Conservation (phyloP, 2,797 vertebrate genomes). For the Sebastes oblongus region DNA sequence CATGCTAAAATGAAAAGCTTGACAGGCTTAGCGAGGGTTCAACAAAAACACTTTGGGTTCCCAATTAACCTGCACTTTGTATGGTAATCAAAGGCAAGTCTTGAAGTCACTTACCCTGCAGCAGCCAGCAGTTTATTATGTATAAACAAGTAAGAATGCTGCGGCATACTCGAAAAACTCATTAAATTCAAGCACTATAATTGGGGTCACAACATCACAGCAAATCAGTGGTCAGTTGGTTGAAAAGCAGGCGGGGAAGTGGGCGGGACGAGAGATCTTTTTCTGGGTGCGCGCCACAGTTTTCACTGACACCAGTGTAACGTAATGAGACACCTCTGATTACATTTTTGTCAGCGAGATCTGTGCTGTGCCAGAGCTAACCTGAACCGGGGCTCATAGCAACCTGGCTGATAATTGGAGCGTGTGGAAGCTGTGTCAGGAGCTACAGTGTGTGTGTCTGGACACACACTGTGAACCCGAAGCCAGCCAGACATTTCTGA, state of each 20-base stretch:
- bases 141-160: neutral
- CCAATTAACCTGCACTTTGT: conserved; percentile 3
- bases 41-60: neutral
- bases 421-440: conserved; percentile 54
- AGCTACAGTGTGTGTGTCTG: conserved; percentile 17
- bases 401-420: conserved; percentile 62
- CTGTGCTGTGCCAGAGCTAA: conserved; percentile 20
- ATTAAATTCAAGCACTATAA: conserved; percentile 7
- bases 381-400: conserved; percentile 25
- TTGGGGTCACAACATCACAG: conserved; percentile 11
- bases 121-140: neutral
- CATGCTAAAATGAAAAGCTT: neutral
- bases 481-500: conserved; percentile 14
- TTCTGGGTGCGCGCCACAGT: conserved; percentile 29
- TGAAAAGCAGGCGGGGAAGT: conserved; percentile 27
- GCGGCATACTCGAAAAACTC: neutral
- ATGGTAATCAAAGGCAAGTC: neutral
- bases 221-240: neutral
- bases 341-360: conserved; percentile 56
- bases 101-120: neutral
- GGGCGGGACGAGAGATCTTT: conserved; percentile 8
- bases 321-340: conserved; percentile 66
- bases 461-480: conserved; percentile 28
- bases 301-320: conserved; percentile 54
- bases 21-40: neutral